Conservation (phyloP, 2,888 invertebrate genomes). For the Beris morrisii region DNA sequence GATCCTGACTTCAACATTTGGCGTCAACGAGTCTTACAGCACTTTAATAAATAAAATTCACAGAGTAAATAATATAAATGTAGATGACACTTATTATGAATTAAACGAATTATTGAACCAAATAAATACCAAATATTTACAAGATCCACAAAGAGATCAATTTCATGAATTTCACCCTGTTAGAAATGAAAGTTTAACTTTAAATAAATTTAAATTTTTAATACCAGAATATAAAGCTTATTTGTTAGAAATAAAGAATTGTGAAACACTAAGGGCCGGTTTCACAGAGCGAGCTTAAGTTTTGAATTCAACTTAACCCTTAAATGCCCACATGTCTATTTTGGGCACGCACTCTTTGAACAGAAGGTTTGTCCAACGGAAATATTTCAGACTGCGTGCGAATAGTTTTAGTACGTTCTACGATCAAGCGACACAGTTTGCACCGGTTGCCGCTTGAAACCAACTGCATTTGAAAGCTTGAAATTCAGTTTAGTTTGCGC, state of each 20-base stretch:
- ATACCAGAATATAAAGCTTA: conserved; percentile 13
- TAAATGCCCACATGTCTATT: too few species aligned
- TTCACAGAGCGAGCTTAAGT: too few species aligned
- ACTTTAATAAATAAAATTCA: conserved; percentile 15
- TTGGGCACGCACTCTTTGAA: too few species aligned
- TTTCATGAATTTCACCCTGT: conserved; percentile 10
- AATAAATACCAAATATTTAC: conserved; percentile 9
- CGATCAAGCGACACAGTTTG: too few species aligned
- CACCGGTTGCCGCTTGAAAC: too few species aligned
- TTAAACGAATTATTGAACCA: background rate
- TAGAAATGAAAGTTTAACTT: conserved; percentile 4
- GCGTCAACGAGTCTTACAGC: conserved; percentile 3
- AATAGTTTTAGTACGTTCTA: too few species aligned
- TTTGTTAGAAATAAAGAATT: conserved; percentile 9
- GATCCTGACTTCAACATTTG: background rate
- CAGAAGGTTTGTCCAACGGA: too few species aligned
- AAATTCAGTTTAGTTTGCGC: too few species aligned
- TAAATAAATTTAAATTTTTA: conserved; percentile 15
- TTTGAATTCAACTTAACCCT: too few species aligned
- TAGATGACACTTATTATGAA: background rate
- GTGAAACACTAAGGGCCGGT: background rate
- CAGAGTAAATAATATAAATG: conserved; percentile 2
- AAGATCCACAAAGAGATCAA: background rate
- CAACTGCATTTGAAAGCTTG: too few species aligned
- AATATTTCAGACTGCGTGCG: too few species aligned